phyloP scores from a whole-genome alignment of 2,888 invertebrate species.

The Cepaea hortensis region DNA sequence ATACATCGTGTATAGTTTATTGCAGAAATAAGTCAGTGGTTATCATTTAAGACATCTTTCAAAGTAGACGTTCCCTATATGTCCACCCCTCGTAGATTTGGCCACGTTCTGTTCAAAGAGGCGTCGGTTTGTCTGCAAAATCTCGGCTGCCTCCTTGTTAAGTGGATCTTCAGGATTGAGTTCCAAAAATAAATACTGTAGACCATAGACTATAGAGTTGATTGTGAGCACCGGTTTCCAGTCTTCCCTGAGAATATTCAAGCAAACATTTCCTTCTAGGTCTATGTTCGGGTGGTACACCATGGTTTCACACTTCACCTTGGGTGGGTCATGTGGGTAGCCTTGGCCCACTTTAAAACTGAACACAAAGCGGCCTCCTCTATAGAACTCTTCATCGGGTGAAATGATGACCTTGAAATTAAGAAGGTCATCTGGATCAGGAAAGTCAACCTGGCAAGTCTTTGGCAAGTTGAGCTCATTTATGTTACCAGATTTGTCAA shows the following conservation, averaged over 20 bases:
- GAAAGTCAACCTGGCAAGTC: conserved; percentile 96
- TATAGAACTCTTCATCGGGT: conserved; percentile 98
- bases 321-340: conserved; percentile 98
- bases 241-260: conserved; percentile 90
- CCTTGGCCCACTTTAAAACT: conserved; percentile 98
- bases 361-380: conserved; percentile 94
- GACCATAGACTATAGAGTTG: conserved; percentile 96
- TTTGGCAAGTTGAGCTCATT: conserved; percentile 97
- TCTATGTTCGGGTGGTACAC: conserved; percentile 99
- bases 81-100: conserved; percentile 96
- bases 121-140: conserved; percentile 93
- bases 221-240: conserved; percentile 99
- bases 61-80: conserved; percentile 94
- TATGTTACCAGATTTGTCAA: conserved; percentile 80
- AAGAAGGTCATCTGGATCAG: conserved; percentile 95
- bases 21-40: not conserved
- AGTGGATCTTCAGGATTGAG: conserved; percentile 96
- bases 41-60: conserved; percentile 87
- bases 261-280: conserved; percentile 96
- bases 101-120: conserved; percentile 96
- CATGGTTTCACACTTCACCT: conserved; percentile 97
- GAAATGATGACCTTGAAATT: conserved; percentile 96
- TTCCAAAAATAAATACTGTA: conserved; percentile 95
- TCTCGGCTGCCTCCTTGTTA: conserved; percentile 98
- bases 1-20: not conserved